A percentile compares a stretch with the other conserved stretches of the same genome.
phyloP scores from a whole-genome alignment of 2,113 vertebrate species.

The Tor tambroides region DNA sequence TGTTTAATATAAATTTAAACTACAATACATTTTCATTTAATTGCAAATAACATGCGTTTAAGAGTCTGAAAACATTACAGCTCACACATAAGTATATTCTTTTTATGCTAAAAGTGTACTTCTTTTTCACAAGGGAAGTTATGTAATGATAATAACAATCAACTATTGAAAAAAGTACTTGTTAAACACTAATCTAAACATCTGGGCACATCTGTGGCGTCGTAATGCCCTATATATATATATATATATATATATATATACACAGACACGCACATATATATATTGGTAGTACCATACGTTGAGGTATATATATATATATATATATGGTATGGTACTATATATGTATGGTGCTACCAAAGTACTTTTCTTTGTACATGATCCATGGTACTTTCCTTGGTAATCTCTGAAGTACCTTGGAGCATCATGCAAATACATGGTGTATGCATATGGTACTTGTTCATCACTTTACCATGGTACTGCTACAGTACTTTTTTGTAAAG shows the following conservation, averaged over 20 bases:
- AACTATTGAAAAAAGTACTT: not conserved
- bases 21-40: not conserved
- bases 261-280: too few relatives aligned
- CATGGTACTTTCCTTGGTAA: not conserved
- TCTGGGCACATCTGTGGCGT: not conserved
- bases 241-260: too few relatives aligned
- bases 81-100: not conserved
- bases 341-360: too few relatives aligned
- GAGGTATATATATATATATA: too few relatives aligned
- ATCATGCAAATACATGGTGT: not conserved
- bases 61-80: not conserved
- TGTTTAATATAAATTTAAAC: not conserved
- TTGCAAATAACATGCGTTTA: not conserved
- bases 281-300: not conserved
- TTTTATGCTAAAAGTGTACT: not conserved
- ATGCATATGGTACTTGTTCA: not conserved
- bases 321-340: not conserved
- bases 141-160: not conserved
- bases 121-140: not conserved
- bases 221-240: not conserved
- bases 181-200: not conserved
- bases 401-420: not conserved
- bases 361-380: not conserved
- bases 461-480: not conserved
- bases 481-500: not conserved